Conservation (phyloP, 2,888 invertebrate genomes). For the Clostera curtula region DNA sequence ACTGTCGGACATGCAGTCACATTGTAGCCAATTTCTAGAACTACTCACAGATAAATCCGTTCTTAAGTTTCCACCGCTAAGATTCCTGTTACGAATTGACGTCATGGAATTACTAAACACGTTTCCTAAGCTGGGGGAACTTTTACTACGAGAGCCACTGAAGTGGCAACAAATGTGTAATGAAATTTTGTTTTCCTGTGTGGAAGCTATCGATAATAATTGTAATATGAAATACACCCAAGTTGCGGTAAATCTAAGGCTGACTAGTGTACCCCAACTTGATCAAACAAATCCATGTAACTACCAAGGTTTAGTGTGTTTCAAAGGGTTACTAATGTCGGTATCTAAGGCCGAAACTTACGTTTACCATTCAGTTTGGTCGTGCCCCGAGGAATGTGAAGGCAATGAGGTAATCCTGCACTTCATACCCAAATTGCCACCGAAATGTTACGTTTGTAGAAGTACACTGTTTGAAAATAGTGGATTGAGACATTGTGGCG, state of each 20-base stretch:
- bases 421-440: conserved; percentile 51
- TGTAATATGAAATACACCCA: conserved; percentile 35
- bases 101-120: conserved; percentile 46
- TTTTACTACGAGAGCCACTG: conserved; percentile 48
- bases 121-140: conserved; percentile 37
- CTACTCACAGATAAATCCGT: conserved; percentile 33
- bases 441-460: conserved; percentile 51
- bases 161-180: conserved; percentile 41
- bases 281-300: conserved; percentile 22
- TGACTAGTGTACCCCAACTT: conserved; percentile 38
- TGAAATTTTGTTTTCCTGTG: conserved; percentile 47
- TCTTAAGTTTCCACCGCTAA: conserved; percentile 49
- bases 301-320: conserved; percentile 37
- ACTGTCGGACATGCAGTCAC: conserved; percentile 38
- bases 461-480: conserved; percentile 56
- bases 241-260: conserved; percentile 40
- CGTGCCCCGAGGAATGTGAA: conserved; percentile 65
- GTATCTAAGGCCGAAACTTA: conserved; percentile 45
- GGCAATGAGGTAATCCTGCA: conserved; percentile 52
- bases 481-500: conserved; percentile 53
- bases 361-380: conserved; percentile 60
- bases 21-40: conserved; percentile 37
- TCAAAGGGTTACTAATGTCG: conserved; percentile 42
- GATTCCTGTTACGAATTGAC: conserved; percentile 46
- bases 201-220: conserved; percentile 30